phyloP scores from a whole-genome alignment of 92 coral and sea anemone genomes.

The Umimayanthus chanpuru region DNA sequence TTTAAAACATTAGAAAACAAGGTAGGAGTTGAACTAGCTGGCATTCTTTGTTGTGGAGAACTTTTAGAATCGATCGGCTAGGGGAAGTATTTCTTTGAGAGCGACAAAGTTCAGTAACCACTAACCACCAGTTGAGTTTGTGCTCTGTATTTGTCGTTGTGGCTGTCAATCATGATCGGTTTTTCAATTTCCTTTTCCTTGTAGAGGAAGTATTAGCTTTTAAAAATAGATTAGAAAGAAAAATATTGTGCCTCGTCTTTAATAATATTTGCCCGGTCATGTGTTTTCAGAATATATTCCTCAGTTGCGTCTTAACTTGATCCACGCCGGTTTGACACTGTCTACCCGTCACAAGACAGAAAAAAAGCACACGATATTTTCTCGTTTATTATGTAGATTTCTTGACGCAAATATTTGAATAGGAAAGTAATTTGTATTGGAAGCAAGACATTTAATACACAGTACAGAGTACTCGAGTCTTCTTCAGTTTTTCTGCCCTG shows the following conservation, averaged over 20 bases:
- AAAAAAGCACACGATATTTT: conserved; percentile 4
- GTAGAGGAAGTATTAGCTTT: background rate
- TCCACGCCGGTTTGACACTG: background rate
- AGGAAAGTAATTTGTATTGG: background rate
- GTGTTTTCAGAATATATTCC: background rate
- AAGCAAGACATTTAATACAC: conserved; percentile 1
- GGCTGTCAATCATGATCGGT: background rate
- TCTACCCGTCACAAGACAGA: background rate
- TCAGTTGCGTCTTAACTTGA: background rate
- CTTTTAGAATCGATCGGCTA: background rate
- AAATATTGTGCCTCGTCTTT: conserved; percentile 14
- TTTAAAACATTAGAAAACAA: background rate
- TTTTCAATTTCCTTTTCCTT: conserved; percentile 12
- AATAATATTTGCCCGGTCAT: conserved; percentile 10
- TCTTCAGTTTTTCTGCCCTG: background rate
- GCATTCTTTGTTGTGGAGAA: background rate
- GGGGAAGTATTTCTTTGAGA: background rate
- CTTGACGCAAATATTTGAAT: conserved; percentile 3
- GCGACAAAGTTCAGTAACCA: background rate
- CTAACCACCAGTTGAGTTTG: background rate
- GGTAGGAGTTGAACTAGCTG: background rate
- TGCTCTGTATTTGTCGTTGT: background rate
- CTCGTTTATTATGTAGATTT: conserved; percentile 25
- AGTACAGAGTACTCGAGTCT: background rate
- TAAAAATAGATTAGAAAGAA: background rate